Base-by-base conservation (phyloP, 2,888 invertebrate genomes). In the Mythimna vitellina region DNA sequence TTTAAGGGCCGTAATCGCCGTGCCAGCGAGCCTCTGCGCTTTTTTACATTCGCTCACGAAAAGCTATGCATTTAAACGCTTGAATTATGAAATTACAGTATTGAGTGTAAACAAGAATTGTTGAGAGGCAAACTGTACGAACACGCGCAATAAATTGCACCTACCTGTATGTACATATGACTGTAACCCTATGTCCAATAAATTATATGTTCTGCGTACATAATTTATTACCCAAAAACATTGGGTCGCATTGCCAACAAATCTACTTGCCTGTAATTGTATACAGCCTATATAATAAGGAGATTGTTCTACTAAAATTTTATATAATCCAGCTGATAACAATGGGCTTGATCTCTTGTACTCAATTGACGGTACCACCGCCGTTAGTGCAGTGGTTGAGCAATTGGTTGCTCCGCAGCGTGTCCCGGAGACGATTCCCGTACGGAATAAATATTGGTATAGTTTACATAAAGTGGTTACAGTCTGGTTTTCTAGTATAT, bases 41-140 rank as follows among this genome's bases (percentile, higher is more conserved):
- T 95, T 95, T 94, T 90, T 90, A 87, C 86, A 90, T 90, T 88
- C 93, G 89, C 93, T 94, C 94, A 94, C 95, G 93, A 93, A 96
- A 95, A 95, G 95, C 94, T 96, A 96, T 96, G 96, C 96, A 95
- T 94, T 96, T 96, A 96, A 96, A 95, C 95, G 95, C 94, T 93
- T 95, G 92, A 95, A 96, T 96, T 96, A 96, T 96, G 94, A 95
- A 96, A 96, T 95, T 96, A 95, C 93, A 93, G 95, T 94, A 94
- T 94, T 92, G 93, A 95, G 93, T 93, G 94, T 93, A 95, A 94
- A 94, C 92, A 92, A 88, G 89, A 89, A 90, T 88, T 88, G 87
- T 87, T 88, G 89, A 87, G 87, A 81, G 70, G 80, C 72, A 70
- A 81, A 71, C 69, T 71, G 78, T 75, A 78, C 58, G 38, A 51